A percentile compares a stretch with the other conserved stretches of the same genome.
Evolutionary conservation across 2,888 invertebrate species (phyloP).

Genomic region (Hybos culiciformis): DNA sequence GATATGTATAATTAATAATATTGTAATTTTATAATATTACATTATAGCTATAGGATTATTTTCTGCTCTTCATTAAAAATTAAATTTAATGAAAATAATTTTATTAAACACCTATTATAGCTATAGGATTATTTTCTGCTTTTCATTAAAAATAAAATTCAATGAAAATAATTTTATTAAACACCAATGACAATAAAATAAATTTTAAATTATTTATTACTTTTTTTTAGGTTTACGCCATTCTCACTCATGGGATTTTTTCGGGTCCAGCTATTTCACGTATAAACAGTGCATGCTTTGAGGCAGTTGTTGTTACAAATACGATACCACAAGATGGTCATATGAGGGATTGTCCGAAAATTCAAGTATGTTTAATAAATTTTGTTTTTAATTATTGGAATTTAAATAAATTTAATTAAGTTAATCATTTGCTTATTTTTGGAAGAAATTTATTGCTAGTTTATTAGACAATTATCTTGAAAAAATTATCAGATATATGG

Average conservation of each 20-base stretch:
- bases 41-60: too few species aligned
- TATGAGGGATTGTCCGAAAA: conserved; percentile 67
- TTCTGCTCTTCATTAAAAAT: too few species aligned
- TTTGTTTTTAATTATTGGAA: not conserved
- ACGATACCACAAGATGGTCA: conserved; percentile 83
- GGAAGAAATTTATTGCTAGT: too few species aligned
- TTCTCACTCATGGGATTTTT: conserved; percentile 80
- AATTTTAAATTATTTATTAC: conserved; percentile 1
- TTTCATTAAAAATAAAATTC: too few species aligned
- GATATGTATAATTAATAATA: too few species aligned
- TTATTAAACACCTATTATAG: too few species aligned
- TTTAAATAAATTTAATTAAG: not conserved
- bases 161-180: not conserved
- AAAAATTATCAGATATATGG: not conserved
- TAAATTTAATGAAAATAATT: too few species aligned
- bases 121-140: too few species aligned
- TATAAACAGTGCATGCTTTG: conserved; percentile 73
- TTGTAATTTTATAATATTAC: too few species aligned
- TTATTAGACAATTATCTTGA: too few species aligned
- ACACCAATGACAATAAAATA: not conserved
- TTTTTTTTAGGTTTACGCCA: conserved; percentile 54
- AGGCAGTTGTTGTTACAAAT: conserved; percentile 84
- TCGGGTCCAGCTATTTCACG: conserved; percentile 78
- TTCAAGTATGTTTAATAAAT: conserved; percentile 44
- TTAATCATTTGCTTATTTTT: not conserved